Evolutionary conservation across 2,888 invertebrate genomes (phyloP), one percentile per base, ranked within the genome.

Genomic region (Ectemnius continuus): DNA sequence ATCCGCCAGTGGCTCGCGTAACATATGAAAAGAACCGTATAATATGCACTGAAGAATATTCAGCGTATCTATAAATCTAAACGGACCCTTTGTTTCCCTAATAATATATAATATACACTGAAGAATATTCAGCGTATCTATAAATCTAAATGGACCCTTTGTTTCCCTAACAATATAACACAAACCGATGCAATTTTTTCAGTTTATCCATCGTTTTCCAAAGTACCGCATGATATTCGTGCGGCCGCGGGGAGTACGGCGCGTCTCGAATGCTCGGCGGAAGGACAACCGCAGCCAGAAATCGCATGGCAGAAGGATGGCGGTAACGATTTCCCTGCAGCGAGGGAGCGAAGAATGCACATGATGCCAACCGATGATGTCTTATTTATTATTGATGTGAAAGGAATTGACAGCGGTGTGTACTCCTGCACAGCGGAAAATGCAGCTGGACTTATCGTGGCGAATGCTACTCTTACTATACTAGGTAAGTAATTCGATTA

Each of bases 361-460:
- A 97, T 98, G 61, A 96, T 97, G 94, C 96, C 97, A 0, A 94
- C 95, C 45, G 98, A 98, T 88, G 97, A 98, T 90, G 95, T 96
- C 1, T 97, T 98, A 89, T 97, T 97, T 88, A 98, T 99, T 83
- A 94, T 97, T n/a, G 95, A 97, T 91, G 97, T 97, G 23, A 97
- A 97, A 90, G 94, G 95, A 0, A 94, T 94, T 47, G 99, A 99
- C 88, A 96, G 96, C 91, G 99, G 99, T 0, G 93, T 97, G 45
- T 99, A 99, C 89, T 97, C 97, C 64, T 99, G 98, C 91, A 97
- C 96, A 6, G 99, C 98, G 0, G 94, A 95, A 86, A 99, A 98
- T 91, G 93, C 95, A 58, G 98, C 98, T 14, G 99, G 98, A 0
- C 94, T 94, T 67, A 95, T 97, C 52, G 94, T 95, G 81, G 95